Percentiles rank a stretch among this genome's conserved stretches.
Evolutionary conservation across 2,797 vertebrate genomes (phyloP).

Genomic region (Craterocephalus amniculus): DNA sequence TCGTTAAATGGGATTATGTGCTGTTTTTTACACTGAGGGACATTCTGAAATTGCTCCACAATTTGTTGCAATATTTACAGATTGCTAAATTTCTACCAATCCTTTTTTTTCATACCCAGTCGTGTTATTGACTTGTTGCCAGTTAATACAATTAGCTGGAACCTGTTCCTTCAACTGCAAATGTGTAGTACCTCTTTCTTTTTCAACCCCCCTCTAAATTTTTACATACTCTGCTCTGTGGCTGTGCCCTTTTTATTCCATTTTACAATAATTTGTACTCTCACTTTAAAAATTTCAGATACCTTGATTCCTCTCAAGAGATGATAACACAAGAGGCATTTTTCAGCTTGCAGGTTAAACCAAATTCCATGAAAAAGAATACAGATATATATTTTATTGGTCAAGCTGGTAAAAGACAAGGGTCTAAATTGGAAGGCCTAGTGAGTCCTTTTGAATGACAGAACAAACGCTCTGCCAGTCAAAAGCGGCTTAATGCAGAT

Average conservation of each 20-base stretch:
- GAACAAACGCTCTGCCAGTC: slow-evolving; percentile 39
- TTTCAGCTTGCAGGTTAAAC: slow-evolving; percentile 24
- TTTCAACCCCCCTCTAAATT: no score
- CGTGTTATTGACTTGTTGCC: no score
- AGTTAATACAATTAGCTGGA: no score
- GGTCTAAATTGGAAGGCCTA: slow-evolving; percentile 43
- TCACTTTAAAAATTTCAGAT: slow-evolving; percentile 9
- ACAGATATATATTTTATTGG: slow-evolving; percentile 31
- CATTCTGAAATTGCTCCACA: no score
- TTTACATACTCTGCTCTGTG: neutral
- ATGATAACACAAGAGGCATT: slow-evolving; percentile 28
- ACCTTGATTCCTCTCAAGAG: slow-evolving; percentile 20
- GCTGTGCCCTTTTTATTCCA: neutral
- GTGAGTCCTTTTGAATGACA: slow-evolving; percentile 49
- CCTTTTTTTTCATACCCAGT: no score
- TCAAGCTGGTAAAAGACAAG: slow-evolving; percentile 37
- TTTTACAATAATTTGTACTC: slow-evolving; percentile 10
- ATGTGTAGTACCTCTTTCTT: no score
- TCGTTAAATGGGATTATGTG: neutral
- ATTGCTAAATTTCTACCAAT: no score
- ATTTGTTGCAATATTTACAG: no score
- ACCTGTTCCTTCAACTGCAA: no score
- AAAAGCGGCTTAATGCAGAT: slow-evolving; percentile 15
- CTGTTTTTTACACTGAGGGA: neutral
- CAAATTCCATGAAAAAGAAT: slow-evolving; percentile 35